Base-by-base conservation (phyloP, 2,888 invertebrate genomes). In the Thereva nobilitata region DNA sequence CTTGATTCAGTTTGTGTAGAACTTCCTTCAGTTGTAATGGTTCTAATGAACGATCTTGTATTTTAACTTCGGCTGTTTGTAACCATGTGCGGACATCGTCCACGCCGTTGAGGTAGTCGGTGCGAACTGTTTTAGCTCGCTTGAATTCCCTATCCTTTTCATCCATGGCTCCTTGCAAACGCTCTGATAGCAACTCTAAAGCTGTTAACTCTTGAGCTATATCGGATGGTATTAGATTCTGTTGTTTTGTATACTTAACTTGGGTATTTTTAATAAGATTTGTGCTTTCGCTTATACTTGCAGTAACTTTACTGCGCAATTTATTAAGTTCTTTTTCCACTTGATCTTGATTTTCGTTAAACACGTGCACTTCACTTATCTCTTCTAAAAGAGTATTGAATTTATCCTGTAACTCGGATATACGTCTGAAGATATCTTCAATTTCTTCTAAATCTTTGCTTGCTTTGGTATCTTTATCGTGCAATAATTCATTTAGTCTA, bases 71-170 rank as follows among this genome's bases (percentile, higher is more conserved):
- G 6, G 93, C 91, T 64, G 89, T 87, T 72, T 90, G 87, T 68
- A 95, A 84, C 95, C 95, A 95, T 67, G 85, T 84, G 76, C 91
- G 91, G 35, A 95, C 87, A 71, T 88, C 88, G 72, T 93, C 93
- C 37, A 92, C 89, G 75, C 92, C 93, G 37, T 84, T 82, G 54
- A 88, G 81, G 80, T 93, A 95, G 73, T 95, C 94, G 59, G 88
- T 86, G 67, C 93, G 87, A 67, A 91, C 86, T 10, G 92, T 91
- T 75, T 89, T 87, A 35, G 94, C 95, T 71, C 93, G 88, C 79
- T 93, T 92, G 82, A 91, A 90, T 79, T 93, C 93, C 78, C 91
- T 86, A 76, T 90, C 89, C 80, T 93, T 93, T 76, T 92, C 92
- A 76, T 93, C 94, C 91, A 95, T 91, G 57, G 87, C 87, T 74